Evolutionary conservation across 2,888 invertebrate species (phyloP).

Genomic region (Rosalia funebris): DNA sequence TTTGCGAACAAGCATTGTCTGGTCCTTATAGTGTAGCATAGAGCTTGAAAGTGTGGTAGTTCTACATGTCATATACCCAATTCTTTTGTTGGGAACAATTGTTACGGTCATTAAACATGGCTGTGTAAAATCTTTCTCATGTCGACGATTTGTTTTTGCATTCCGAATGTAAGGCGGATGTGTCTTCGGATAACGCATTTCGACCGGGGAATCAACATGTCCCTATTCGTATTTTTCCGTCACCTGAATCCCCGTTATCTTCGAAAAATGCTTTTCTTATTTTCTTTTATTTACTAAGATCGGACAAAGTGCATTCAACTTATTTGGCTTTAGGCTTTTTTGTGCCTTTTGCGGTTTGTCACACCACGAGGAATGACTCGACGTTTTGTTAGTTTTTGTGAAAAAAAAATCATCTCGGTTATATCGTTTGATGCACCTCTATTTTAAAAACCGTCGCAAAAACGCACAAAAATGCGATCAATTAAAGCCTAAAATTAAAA

Average conservation of each 20-base stretch:
- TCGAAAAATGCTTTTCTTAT: no score
- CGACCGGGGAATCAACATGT: neutral
- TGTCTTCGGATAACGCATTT: neutral
- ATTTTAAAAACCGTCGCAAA: neutral
- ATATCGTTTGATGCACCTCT: neutral
- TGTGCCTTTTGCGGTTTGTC: neutral
- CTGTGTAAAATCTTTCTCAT: slow-evolving; percentile 15
- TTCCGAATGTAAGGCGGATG: slow-evolving; percentile 7
- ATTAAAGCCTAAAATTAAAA: slow-evolving; percentile 9
- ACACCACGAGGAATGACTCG: neutral
- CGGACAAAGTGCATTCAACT: neutral
- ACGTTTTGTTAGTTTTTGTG: neutral
- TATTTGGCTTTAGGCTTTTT: neutral
- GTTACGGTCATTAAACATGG: slow-evolving; percentile 1
- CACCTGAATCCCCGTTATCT: no score
- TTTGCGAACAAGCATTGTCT: neutral
- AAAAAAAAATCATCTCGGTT: neutral
- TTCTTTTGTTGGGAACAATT: slow-evolving; percentile 14
- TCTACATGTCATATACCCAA: slow-evolving; percentile 6
- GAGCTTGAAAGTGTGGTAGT: slow-evolving; percentile 9
- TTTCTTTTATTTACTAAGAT: neutral
- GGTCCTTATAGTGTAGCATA: neutral
- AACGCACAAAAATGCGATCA: neutral
- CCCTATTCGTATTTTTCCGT: neutral
- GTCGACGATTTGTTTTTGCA: slow-evolving; percentile 1